Base-by-base conservation (phyloP, 2,888 invertebrate species). In the Muscina levida region DNA sequence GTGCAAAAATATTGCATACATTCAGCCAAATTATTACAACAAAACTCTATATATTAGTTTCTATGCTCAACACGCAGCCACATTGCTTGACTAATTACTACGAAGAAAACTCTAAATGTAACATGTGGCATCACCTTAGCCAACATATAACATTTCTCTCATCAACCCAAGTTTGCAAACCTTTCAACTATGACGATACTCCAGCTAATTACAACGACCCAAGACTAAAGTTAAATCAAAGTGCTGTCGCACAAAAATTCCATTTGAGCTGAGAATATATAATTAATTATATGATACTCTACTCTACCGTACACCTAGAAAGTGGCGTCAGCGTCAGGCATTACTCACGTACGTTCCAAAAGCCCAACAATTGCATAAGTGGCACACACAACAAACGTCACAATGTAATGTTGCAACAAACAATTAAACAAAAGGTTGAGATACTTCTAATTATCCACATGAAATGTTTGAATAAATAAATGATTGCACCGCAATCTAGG, bases 211-310 rank as follows among this genome's bases (percentile, higher is more conserved):
- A 31, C 31, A 8, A 3, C 31, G 31, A 31, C 31, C 3, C 31
- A 31, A 31, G 31, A 31, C 31, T 31, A 8, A 31, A 31, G 31
- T 31, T 8, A 31, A 31, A 31, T 24, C 24, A 24, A 53, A 77
- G 48, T 67, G 37, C 77, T 81, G 80, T 81, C 80, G 67, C 80
- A 70, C 80, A 70, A 44, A 57, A 71, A 53, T 70, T 42, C 48
- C 65, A 39, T 44, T 37, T 26, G 37, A 53, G 42, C 67, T 66
- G 42, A 37, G 53, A 73, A 67, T 51, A 57, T 57, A 44, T 70
- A 71, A 80, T 80, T 80, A 77, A 65, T 71, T 70, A 13, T 77
- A 66, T n/a, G n/a, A n/a, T n/a, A n/a, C n/a, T n/a, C n/a, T n/a
- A n/a, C n/a, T n/a, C n/a, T n/a, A n/a, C n/a, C n/a, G n/a, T n/a